These are phyloP conservation scores for Tillus elongatus DNA, from an alignment of 2,888 invertebrate species.

Conservation along the genomic window DNA sequence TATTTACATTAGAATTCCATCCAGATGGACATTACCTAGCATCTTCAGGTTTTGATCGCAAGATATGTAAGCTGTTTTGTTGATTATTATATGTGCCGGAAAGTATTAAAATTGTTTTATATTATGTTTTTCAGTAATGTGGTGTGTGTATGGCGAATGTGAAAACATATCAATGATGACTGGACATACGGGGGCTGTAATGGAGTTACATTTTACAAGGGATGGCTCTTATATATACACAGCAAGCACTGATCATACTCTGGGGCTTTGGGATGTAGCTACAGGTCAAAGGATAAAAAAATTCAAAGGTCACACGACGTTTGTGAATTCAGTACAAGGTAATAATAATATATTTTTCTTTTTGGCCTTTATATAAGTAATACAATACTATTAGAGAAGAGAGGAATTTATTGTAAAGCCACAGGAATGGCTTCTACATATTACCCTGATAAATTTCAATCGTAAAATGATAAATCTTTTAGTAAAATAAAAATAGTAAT, in stretches of 20 bases:
- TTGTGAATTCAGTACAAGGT: constrained; percentile 65
- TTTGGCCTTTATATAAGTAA: too few relatives aligned
- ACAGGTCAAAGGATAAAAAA: constrained; percentile 83
- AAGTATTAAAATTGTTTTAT: too few relatives aligned
- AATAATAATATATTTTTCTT: too few relatives aligned
- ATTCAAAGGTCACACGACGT: constrained; percentile 72
- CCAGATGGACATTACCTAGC: constrained; percentile 93
- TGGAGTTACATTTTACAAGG: constrained; percentile 84
- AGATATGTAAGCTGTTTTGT: constrained; percentile 69
- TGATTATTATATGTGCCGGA: constrained; percentile 6
- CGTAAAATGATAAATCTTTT: too few relatives aligned
- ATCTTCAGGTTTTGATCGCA: constrained; percentile 90
- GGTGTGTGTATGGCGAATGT: constrained; percentile 97
- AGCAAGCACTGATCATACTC: constrained; percentile 88
- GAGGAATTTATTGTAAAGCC: too few relatives aligned
- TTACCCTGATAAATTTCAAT: too few relatives aligned
- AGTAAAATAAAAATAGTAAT: too few relatives aligned
- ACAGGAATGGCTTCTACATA: too few relatives aligned
- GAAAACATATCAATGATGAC: constrained; percentile 90
- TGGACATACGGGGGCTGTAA: constrained; percentile 91
- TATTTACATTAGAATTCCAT: constrained; percentile 87
- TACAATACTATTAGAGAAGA: too few relatives aligned
- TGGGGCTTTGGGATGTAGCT: constrained; percentile 92
- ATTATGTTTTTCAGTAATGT: constrained; percentile 67
- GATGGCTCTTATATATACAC: constrained; percentile 81